Conservation (phyloP, 2,113 vertebrate genomes). For the Ceyx cyanopectus region DNA sequence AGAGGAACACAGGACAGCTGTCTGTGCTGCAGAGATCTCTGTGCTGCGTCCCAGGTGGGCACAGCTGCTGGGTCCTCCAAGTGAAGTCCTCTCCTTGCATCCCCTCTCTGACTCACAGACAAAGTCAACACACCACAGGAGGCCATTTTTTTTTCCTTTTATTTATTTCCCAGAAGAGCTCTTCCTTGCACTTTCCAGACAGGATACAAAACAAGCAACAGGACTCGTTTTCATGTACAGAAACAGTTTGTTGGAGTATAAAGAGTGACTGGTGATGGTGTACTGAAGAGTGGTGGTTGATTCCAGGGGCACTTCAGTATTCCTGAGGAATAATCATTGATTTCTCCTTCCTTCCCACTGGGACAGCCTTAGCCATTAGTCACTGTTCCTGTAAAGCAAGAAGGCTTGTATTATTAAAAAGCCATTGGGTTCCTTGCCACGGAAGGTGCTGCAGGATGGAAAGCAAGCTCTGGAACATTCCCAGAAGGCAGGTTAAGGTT, state of each 20-base stretch:
- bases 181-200: constrained; percentile 72
- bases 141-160: constrained; percentile 68
- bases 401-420: constrained; percentile 62
- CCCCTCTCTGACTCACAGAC: constrained; percentile 21
- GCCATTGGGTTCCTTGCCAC: constrained; percentile 34
- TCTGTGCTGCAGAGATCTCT: not conserved
- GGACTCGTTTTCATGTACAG: constrained; percentile 69
- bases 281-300: constrained; percentile 64
- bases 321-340: constrained; percentile 74
- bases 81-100: not conserved
- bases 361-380: constrained; percentile 58
- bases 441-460: constrained; percentile 48
- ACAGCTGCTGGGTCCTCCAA: constrained; percentile 41
- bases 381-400: constrained; percentile 79
- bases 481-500: not conserved
- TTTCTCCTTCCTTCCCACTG: constrained; percentile 68
- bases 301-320: constrained; percentile 73
- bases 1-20: not conserved
- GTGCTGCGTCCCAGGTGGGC: constrained; percentile 24
- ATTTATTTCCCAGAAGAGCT: constrained; percentile 79
- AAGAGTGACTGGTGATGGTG: constrained; percentile 63
- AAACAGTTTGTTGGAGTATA: constrained; percentile 72
- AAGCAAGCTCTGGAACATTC: not conserved
- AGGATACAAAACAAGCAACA: constrained; percentile 80
- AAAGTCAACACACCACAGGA: constrained; percentile 38